Evolutionary conservation across 2,797 vertebrate genomes (phyloP), one percentile per base, ranked within the genome.

Genomic region (Sebastes kiyomatsui): DNA sequence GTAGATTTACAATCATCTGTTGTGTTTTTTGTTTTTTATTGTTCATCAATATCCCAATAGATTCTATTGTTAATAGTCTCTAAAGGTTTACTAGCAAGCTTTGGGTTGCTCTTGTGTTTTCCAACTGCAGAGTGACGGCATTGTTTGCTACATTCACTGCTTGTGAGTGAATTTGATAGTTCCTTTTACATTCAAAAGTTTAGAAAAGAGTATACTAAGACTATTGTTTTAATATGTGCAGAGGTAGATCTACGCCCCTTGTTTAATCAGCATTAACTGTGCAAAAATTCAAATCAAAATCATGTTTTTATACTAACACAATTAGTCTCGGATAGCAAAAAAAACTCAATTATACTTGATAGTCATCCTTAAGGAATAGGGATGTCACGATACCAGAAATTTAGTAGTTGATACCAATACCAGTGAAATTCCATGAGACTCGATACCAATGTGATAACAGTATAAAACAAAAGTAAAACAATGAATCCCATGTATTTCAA

Each of bases 1-100:
- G 61, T 33, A 60, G 13, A 66, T 79, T 74, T 42, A 72, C 78
- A 89, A 72, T 86, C 74, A 87, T 72, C 52, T 66, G 32, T 60
- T 61, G 38, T 71, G 49, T 66, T n/a, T 46, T 72, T 56, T 54
- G 75, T 33, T 27, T 65, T 75, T 32, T 72, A 52, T 35, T 52
- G 5, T 54, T 16, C 33, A 68, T 27, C 32, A 30, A 22, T 61
- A 38, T 80, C 30, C 52, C n/a, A 76, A 55, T 35, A 62, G 14
- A 68, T 68, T 27, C 1, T 10, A 30, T 25, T 68, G 38, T 75
- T 75, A 64, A 72, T 54, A 55, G 68, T 62, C 78, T 70, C 72
- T 16, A 27, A 67, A 67, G n/a, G 27, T 52, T 69, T n/a, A 59
- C 8, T 5, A 49, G 12, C 20, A 25, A 38, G 30, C 25, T 60